phyloP scores from a whole-genome alignment of 1,140 invertebrate genomes.

The Drosophila elegans region DNA sequence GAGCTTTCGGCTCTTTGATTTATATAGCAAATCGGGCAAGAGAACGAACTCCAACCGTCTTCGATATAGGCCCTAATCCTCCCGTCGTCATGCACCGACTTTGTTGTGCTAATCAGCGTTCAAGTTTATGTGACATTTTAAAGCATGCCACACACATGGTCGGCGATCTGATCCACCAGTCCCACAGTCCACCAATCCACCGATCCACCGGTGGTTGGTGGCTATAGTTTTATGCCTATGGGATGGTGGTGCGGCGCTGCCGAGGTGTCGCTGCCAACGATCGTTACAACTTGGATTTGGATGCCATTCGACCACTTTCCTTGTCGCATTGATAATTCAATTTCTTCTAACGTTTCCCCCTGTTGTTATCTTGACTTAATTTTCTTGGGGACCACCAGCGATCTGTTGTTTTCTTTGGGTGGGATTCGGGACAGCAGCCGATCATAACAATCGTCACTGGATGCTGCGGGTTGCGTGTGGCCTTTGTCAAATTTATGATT shows the following conservation, averaged over 20 bases:
- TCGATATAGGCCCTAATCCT: slow-evolving; percentile 61
- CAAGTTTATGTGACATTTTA: slow-evolving; percentile 83
- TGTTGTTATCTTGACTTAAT: slow-evolving; percentile 69
- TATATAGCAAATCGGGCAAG: slow-evolving; percentile 44
- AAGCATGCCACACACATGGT: slow-evolving; percentile 76
- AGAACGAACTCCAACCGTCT: slow-evolving; percentile 43
- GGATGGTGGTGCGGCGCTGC: slow-evolving; percentile 69
- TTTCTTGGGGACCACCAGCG: slow-evolving; percentile 73
- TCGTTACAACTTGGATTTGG: slow-evolving; percentile 49
- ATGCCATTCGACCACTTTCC: slow-evolving; percentile 51
- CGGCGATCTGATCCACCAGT: slow-evolving; percentile 38
- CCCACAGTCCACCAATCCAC: neutral
- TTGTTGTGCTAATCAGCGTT: slow-evolving; percentile 83
- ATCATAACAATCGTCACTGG: slow-evolving; percentile 77
- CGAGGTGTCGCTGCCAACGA: slow-evolving; percentile 70
- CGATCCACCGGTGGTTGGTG: slow-evolving; percentile 9
- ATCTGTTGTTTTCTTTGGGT: slow-evolving; percentile 25
- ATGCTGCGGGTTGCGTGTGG: slow-evolving; percentile 72
- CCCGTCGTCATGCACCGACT: slow-evolving; percentile 62
- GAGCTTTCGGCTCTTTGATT: slow-evolving; percentile 69
- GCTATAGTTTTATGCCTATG: neutral
- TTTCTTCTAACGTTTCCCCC: slow-evolving; percentile 55
- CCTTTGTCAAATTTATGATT: slow-evolving; percentile 76
- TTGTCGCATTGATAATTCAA: slow-evolving; percentile 77
- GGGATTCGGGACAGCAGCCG: slow-evolving; percentile 36